A percentile compares a stretch with the other conserved stretches of the same genome.
Evolutionary conservation across 1,140 invertebrate genomes (phyloP).

Genomic region (Brachionus asplanchnoidis): DNA sequence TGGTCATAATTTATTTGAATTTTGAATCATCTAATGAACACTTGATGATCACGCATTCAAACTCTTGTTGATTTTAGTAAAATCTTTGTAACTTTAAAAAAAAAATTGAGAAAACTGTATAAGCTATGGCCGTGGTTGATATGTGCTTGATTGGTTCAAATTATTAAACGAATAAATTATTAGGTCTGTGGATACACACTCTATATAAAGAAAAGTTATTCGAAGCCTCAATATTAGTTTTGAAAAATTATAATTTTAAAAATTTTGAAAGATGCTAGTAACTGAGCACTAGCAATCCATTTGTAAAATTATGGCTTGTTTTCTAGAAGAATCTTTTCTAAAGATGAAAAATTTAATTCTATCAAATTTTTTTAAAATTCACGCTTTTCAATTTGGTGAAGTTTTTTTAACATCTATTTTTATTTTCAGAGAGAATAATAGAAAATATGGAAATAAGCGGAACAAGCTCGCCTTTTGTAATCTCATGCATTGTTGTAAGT

Average conservation of each 20-base stretch:
- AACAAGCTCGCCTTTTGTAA: neutral
- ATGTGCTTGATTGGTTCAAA: neutral
- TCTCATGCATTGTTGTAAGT: slow-evolving; percentile 23
- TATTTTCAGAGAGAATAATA: neutral
- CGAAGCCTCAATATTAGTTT: neutral
- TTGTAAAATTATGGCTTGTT: slow-evolving; percentile 1
- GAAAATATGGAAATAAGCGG: neutral
- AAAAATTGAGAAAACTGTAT: neutral
- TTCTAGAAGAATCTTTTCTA: neutral
- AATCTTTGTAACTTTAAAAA: neutral
- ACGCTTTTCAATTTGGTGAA: neutral
- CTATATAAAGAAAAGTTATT: slow-evolving; percentile 9
- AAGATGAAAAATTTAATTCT: neutral
- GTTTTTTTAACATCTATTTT: no score
- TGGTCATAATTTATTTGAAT: slow-evolving; percentile 23
- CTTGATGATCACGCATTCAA: neutral
- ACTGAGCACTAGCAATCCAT: neutral
- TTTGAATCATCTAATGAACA: neutral
- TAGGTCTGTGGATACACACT: neutral
- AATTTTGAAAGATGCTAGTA: slow-evolving; percentile 3
- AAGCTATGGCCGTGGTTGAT: neutral
- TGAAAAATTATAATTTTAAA: neutral
- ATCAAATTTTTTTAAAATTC: neutral
- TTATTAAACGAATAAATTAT: neutral
- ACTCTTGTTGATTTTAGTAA: neutral